Evolutionary conservation across 2,113 vertebrate species (phyloP), one percentile per base, ranked within the genome.

Genomic region (Odocoileus virginianus): DNA sequence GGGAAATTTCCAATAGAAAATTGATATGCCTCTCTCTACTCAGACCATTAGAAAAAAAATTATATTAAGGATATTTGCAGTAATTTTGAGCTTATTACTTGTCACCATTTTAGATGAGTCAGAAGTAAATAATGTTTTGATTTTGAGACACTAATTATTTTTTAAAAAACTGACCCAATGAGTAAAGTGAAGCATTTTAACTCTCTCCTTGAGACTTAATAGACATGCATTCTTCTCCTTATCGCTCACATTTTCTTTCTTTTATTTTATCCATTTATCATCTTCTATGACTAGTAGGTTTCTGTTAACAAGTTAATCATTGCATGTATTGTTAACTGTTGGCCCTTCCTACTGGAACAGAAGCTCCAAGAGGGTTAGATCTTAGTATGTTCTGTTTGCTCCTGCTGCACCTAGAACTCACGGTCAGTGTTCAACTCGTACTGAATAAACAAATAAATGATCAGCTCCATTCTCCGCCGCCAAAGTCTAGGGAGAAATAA

Each of bases 1-100:
- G 58, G 54, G 47, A 98, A 61, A 87, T 97, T 93, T 97, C 57
- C 55, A 61, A 78, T 14, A 50, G 71, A 88, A 95, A 97, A 92
- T 8, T 19, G 21, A 36, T 84, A 40, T 33, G 1, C 25, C 78
- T 60, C 14, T 94, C 7, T 52, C 11, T 64, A 47, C 61, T 95
- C 10, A 16, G 21, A 90, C 91, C 52, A 74, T 60, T 87, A 71
- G 25, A 95, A 83, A 95, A n/a, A 19, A 88, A 94, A 82, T 40
- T 7, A 33, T 79, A 58, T 40, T 60, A 28, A 58, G 25, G 33
- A 71, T 58, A 94, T 92, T 47, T 87, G 28, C 7, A 30, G 89
- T 86, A 86, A 74, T 90, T 91, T 93, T 87, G 74, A 87, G n/a
- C 61, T 91, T 91, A 16, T 21, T 89, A 93, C 5, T 40, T n/a